These are phyloP conservation scores for Numenius arquata DNA, from an alignment of 2,113 vertebrate genomes.

Conservation along the genomic window DNA sequence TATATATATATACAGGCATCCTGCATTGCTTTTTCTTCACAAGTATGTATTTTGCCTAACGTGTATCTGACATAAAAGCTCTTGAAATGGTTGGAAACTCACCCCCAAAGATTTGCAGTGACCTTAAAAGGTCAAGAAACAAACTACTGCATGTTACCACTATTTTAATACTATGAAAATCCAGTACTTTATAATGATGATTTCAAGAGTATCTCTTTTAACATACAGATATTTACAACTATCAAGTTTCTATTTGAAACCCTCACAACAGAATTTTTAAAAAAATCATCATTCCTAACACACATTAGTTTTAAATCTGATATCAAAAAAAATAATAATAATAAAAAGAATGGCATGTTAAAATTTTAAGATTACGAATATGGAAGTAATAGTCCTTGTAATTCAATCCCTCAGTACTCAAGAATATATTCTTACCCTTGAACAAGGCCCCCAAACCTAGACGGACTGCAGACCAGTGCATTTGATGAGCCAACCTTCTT, in stretches of 20 bases:
- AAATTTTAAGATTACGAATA: background rate
- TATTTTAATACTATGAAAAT: background rate
- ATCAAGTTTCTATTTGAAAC: background rate
- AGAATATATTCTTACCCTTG: constrained; percentile 68
- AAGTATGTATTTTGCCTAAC: background rate
- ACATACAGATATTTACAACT: background rate
- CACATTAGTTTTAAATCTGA: background rate
- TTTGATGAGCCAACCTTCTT: constrained; percentile 69
- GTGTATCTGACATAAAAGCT: background rate
- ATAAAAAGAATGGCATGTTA: background rate
- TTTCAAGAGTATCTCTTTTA: background rate
- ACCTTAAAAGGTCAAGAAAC: background rate
- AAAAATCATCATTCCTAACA: background rate
- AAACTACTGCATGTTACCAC: background rate
- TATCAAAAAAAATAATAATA: background rate
- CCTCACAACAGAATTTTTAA: background rate
- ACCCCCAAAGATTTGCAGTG: background rate
- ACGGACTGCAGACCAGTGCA: constrained; percentile 61
- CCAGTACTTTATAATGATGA: background rate
- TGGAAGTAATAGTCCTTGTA: background rate
- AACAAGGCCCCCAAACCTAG: constrained; percentile 74
- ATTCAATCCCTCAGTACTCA: background rate
- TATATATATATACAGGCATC: fast-evolving
- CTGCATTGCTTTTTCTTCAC: background rate
- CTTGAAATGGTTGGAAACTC: background rate